phyloP scores from a whole-genome alignment of 2,113 vertebrate species.

The Corydoras sp. region DNA sequence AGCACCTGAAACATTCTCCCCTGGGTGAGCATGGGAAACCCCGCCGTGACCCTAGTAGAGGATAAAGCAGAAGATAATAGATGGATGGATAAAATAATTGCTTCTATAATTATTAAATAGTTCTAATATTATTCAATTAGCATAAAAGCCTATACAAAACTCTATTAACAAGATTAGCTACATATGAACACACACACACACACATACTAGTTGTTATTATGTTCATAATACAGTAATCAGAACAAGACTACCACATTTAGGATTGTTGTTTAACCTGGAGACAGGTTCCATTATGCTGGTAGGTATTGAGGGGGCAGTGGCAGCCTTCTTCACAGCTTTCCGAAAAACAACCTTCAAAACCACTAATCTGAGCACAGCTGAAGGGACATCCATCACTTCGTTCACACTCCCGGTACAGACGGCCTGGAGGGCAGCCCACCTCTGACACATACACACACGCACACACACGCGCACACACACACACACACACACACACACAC shows the following conservation, averaged over 20 bases:
- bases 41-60: too few relatives aligned
- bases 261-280: conserved; percentile 61
- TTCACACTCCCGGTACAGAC: conserved; percentile 78
- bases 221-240: not conserved
- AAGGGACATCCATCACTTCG: conserved; percentile 77
- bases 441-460: conserved; percentile 54
- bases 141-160: too few relatives aligned
- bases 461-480: conserved; percentile 8
- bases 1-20: too few relatives aligned
- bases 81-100: too few relatives aligned
- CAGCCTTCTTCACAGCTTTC: conserved; percentile 81
- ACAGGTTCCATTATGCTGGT: conserved; percentile 67
- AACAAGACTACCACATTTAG: not conserved
- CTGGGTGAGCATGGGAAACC: too few relatives aligned
- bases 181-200: not conserved
- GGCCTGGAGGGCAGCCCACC: conserved; percentile 75
- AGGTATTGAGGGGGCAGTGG: conserved; percentile 75
- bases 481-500: conserved; percentile 10
- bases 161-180: not conserved
- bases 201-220: not conserved
- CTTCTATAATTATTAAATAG: too few relatives aligned
- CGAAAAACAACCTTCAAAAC: conserved; percentile 69
- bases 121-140: too few relatives aligned
- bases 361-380: conserved; percentile 76
- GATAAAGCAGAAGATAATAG: too few relatives aligned